Evolutionary conservation across 2,113 vertebrate species (phyloP).

Genomic region (Ivindomyrus marchei): DNA sequence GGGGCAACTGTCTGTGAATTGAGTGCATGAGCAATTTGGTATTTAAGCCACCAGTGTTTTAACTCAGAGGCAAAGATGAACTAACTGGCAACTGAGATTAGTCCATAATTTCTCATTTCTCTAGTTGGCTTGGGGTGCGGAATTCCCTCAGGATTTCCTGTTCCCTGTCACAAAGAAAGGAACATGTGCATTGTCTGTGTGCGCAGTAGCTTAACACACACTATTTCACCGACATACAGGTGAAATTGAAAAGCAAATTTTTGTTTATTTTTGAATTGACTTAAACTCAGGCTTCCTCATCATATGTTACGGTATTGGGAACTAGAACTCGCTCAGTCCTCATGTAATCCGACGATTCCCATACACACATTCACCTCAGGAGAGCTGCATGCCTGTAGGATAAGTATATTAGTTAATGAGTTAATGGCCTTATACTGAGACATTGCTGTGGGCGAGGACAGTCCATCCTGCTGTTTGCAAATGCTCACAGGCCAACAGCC

Average conservation of each 20-base stretch:
- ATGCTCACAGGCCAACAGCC: background rate
- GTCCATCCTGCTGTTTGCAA: background rate
- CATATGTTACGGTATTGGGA: background rate
- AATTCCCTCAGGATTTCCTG: background rate
- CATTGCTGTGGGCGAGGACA: background rate
- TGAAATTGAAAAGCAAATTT: background rate
- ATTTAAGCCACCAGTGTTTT: background rate
- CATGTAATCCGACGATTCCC: background rate
- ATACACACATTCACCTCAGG: background rate
- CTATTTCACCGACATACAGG: background rate
- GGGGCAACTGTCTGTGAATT: background rate
- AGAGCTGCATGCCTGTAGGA: background rate
- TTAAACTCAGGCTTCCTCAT: background rate
- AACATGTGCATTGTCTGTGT: background rate
- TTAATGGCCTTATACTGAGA: background rate
- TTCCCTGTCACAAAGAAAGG: background rate
- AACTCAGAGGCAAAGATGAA: background rate
- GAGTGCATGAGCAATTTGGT: background rate
- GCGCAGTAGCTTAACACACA: background rate
- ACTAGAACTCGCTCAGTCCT: background rate
- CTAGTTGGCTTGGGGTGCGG: background rate
- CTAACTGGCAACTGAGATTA: background rate
- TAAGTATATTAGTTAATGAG: background rate
- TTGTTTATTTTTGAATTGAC: background rate
- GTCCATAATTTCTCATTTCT: background rate